phyloP scores from a whole-genome alignment of 1,140 invertebrate species.

The Scylla paramamosain region DNA sequence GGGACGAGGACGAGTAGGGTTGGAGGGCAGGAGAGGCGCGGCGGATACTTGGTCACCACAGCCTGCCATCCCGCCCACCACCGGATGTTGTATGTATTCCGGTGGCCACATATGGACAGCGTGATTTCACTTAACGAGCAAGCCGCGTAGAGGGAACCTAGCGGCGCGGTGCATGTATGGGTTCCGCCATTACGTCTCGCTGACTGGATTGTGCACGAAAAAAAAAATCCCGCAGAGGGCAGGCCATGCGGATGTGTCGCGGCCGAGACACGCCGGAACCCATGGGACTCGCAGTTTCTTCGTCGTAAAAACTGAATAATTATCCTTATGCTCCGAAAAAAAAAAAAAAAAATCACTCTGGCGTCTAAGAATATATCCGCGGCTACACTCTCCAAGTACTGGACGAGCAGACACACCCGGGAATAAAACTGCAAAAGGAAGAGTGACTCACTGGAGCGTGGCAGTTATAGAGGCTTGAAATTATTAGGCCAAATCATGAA shows the following conservation, averaged over 20 bases:
- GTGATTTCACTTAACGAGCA: not conserved
- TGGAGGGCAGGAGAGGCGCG: not conserved
- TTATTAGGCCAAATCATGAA: no score
- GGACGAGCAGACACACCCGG: no score
- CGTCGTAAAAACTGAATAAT: not conserved
- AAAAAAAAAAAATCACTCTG: not conserved
- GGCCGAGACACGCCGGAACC: not conserved
- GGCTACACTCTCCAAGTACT: no score
- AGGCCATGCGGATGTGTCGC: not conserved
- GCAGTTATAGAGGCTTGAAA: no score
- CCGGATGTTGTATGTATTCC: conserved; percentile 20
- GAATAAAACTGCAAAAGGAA: no score
- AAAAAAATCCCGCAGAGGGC: not conserved
- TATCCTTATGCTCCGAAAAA: no score
- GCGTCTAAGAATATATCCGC: not conserved
- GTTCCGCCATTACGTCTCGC: not conserved
- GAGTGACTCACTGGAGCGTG: no score
- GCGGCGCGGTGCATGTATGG: conserved; percentile 8
- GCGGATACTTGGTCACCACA: not conserved
- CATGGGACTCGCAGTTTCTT: not conserved
- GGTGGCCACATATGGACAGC: conserved; percentile 18
- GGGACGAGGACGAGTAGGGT: not conserved
- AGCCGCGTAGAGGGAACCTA: not conserved
- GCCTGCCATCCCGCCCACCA: not conserved
- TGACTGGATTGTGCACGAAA: not conserved